Conservation (phyloP, 2,888 invertebrate genomes). For the Gryllus longicercus region DNA sequence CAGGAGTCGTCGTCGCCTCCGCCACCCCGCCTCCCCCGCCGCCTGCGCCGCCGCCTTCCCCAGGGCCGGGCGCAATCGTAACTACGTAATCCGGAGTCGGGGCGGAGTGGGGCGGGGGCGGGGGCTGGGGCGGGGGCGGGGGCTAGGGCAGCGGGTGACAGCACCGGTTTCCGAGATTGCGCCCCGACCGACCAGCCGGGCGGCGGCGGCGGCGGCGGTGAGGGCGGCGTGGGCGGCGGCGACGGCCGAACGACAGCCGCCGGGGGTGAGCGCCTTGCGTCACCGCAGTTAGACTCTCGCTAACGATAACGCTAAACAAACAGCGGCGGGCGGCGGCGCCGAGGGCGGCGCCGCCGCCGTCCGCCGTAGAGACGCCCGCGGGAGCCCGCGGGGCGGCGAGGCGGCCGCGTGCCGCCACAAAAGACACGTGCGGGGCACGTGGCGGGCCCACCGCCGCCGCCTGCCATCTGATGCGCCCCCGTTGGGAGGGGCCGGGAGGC, state of each 20-base stretch:
- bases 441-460: too few species aligned
- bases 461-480: not conserved
- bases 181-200: not conserved
- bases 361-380: too few species aligned
- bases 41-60: not conserved
- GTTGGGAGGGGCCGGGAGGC: not conserved
- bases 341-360: too few species aligned
- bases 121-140: not conserved
- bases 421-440: not conserved
- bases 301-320: too few species aligned
- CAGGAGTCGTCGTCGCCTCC: too few species aligned
- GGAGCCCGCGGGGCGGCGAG: not conserved
- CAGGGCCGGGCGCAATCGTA: not conserved
- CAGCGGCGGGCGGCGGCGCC: too few species aligned
- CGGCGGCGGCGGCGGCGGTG: not conserved
- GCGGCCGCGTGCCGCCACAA: slow-evolving; percentile 1
- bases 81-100: slow-evolving; percentile 1
- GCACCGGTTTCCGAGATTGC: not conserved
- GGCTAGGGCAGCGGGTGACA: not conserved
- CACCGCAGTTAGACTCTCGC: not conserved
- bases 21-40: too few species aligned
- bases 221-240: not conserved
- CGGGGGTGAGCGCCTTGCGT: not conserved
- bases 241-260: not conserved
- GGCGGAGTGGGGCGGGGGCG: not conserved